Evolutionary conservation across 2,888 invertebrate genomes (phyloP).

Genomic region (Caenorhabditis plicata): DNA sequence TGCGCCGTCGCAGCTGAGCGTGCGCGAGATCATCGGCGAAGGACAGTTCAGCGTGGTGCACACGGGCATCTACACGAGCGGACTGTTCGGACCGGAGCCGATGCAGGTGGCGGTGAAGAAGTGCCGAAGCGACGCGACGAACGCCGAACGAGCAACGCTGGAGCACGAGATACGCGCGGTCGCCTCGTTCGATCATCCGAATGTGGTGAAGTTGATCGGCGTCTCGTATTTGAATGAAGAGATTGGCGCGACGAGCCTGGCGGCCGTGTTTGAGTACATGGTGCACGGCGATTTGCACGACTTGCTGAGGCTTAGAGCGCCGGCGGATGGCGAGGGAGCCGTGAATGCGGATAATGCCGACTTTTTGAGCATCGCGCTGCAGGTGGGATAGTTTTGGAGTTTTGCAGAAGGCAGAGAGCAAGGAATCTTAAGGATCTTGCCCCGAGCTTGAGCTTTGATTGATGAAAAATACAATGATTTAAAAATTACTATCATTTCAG

Average conservation of each 20-base stretch:
- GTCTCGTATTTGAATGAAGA: conserved; percentile 39
- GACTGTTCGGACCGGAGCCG: conserved; percentile 31
- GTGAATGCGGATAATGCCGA: conserved; percentile 73
- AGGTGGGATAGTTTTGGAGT: conserved; percentile 30
- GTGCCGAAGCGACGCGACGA: conserved; percentile 33
- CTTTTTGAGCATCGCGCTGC: conserved; percentile 82
- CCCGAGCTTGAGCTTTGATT: background rate
- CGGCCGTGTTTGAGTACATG: conserved; percentile 46
- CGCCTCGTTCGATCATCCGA: conserved; percentile 89
- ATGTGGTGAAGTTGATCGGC: conserved; percentile 85
- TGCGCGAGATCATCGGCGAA: conserved; percentile 88
- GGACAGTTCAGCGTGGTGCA: conserved; percentile 81
- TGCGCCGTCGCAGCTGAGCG: conserved; percentile 65
- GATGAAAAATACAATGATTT: background rate
- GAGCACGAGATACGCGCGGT: conserved; percentile 69
- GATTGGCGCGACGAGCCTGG: too few species aligned
- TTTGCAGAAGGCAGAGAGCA: conserved; percentile 5
- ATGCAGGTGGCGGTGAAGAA: conserved; percentile 44
- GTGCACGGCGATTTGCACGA: conserved; percentile 88
- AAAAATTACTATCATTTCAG: too few species aligned
- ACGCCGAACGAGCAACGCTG: conserved; percentile 31
- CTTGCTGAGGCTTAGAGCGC: conserved; percentile 86
- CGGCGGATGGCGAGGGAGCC: conserved; percentile 71
- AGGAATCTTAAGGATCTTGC: too few species aligned
- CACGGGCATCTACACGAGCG: conserved; percentile 28